phyloP scores from a whole-genome alignment of 2,113 vertebrate species.

The Prinia subflava region DNA sequence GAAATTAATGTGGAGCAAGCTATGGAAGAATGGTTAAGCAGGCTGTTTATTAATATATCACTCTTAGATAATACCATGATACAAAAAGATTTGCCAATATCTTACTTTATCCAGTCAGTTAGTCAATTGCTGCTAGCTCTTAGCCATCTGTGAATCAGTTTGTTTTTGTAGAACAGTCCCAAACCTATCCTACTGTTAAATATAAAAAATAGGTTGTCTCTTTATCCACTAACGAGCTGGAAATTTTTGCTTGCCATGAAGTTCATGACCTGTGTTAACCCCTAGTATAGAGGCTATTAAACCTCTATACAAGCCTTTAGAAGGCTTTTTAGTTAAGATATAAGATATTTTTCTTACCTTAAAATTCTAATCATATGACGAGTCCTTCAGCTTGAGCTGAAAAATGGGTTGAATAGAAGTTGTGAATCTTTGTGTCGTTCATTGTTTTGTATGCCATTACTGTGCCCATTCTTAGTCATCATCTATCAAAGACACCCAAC shows the following conservation, averaged over 20 bases:
- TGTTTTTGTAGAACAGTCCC: not conserved
- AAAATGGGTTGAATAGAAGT: not conserved
- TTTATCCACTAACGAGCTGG: not conserved
- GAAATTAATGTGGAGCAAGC: not conserved
- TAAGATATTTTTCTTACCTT: not conserved
- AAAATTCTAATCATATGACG: not conserved
- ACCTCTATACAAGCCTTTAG: not conserved
- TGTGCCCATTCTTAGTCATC: not conserved
- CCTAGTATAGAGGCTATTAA: not conserved
- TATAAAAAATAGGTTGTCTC: not conserved
- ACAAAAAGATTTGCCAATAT: not conserved
- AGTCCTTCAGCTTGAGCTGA: not conserved
- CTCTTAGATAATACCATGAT: not conserved
- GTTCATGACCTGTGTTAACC: not conserved
- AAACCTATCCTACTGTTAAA: not conserved
- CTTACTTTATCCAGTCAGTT: not conserved
- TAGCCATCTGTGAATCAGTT: not conserved
- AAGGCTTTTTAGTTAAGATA: not conserved
- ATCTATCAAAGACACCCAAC: not conserved
- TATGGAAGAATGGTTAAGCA: not conserved
- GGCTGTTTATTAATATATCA: not conserved
- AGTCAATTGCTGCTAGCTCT: not conserved
- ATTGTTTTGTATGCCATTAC: not conserved
- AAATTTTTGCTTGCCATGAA: not conserved
- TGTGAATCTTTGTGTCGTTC: not conserved